Conservation (phyloP, 1,140 invertebrate species). For the Sitobion miscanthi region DNA sequence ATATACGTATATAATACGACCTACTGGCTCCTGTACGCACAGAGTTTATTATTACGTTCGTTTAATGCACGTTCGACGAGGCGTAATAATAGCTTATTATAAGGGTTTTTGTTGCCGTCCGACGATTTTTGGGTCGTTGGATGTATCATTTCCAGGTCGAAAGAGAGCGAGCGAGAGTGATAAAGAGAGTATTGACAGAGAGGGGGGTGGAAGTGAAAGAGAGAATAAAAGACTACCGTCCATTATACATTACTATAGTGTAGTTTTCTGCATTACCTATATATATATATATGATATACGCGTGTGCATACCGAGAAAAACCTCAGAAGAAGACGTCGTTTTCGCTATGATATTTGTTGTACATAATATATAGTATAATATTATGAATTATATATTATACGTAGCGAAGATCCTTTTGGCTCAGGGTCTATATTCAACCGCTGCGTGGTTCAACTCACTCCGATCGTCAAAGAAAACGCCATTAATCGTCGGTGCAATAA, state of each 20-base stretch:
- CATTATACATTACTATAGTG: constrained; percentile 26
- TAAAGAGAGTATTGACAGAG: no score
- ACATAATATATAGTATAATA: background rate
- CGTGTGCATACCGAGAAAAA: background rate
- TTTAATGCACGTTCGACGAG: constrained; percentile 12
- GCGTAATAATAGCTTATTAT: constrained; percentile 51
- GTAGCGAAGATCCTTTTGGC: background rate
- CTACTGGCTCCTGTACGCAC: background rate
- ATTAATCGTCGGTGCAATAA: background rate
- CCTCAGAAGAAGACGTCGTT: constrained; percentile 9
- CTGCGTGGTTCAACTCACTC: background rate
- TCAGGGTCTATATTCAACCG: background rate
- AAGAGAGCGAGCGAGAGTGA: background rate
- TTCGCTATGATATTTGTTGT: constrained; percentile 17
- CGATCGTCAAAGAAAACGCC: background rate
- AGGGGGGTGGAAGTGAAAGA: background rate
- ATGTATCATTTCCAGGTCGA: constrained; percentile 26
- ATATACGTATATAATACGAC: background rate
- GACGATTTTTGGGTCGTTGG: background rate
- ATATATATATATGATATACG: no score
- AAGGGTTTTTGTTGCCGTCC: constrained; percentile 29
- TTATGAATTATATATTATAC: background rate
- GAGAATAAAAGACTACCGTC: background rate
- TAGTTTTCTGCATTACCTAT: background rate
- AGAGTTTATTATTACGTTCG: constrained; percentile 32